phyloP scores from a whole-genome alignment of 2,888 invertebrate species.

The Nasonovia ribisnigri region DNA sequence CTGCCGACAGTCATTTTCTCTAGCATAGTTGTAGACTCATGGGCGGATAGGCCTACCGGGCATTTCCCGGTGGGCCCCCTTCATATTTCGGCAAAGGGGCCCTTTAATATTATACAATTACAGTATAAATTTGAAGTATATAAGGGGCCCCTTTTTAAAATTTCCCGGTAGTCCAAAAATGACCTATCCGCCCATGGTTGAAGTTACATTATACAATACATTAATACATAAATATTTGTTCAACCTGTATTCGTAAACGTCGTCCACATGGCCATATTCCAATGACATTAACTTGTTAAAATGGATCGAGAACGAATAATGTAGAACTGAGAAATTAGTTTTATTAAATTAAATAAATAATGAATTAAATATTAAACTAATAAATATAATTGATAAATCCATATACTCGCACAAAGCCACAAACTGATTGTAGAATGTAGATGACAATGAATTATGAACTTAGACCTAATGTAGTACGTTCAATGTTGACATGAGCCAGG shows the following conservation, averaged over 20 bases:
- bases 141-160: no score
- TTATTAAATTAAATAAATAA: background rate
- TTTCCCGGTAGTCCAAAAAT: no score
- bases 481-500: background rate
- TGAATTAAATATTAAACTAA: background rate
- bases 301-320: background rate
- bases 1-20: background rate
- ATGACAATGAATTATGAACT: background rate
- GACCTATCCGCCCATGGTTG: no score
- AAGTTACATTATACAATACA: background rate
- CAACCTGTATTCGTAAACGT: slow-evolving; percentile 61
- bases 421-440: background rate
- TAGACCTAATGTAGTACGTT: background rate
- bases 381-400: background rate
- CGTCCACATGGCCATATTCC: slow-evolving; percentile 61
- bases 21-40: background rate
- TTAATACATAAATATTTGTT: background rate
- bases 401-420: background rate
- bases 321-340: background rate
- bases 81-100: no score
- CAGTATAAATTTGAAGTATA: no score
- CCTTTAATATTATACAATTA: no score
- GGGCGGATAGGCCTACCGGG: no score
- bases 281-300: background rate
- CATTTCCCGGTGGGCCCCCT: no score